Conservation (phyloP, 2,888 invertebrate genomes). For the Lasioglossum calceatum region DNA sequence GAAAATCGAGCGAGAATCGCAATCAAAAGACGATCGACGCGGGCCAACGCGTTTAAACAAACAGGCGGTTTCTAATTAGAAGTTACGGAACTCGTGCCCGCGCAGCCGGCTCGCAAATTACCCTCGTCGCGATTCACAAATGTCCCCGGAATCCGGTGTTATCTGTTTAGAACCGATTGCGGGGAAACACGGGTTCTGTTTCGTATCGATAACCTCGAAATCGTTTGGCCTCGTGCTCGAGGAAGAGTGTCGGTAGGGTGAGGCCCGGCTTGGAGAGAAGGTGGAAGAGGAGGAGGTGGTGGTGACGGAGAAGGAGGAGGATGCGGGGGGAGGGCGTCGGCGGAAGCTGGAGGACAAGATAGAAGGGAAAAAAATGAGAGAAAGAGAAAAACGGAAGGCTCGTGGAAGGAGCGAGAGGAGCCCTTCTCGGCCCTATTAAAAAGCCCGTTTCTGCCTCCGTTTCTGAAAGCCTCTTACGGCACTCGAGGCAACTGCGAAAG, state of each 20-base stretch:
- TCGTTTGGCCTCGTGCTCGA: conserved; percentile 49
- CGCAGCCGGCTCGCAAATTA: neutral
- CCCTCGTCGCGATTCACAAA: neutral
- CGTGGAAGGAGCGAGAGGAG: conserved; percentile 5
- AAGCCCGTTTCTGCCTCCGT: conserved; percentile 84
- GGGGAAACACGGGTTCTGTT: conserved; percentile 49
- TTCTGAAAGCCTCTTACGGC: conserved; percentile 84
- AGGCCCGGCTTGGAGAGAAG: conserved; percentile 33
- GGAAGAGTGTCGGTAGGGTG: conserved; percentile 6
- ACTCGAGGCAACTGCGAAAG: conserved; percentile 84
- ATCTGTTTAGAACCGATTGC: neutral
- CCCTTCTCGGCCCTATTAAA: conserved; percentile 83
- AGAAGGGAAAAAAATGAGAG: conserved; percentile 52
- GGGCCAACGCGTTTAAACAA: neutral
- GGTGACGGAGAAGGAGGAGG: neutral
- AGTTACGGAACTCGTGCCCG: neutral
- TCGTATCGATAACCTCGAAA: conserved; percentile 62
- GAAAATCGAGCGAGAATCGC: neutral
- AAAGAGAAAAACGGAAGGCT: conserved; percentile 30
- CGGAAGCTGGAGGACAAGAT: conserved; percentile 66
- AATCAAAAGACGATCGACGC: neutral
- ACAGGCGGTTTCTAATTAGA: neutral
- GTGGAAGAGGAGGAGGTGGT: neutral
- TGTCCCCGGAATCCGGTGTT: neutral
- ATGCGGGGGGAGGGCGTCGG: neutral